These are phyloP conservation scores for Clarias fuscus DNA, from an alignment of 2,797 vertebrate genomes.

Conservation along the genomic window DNA sequence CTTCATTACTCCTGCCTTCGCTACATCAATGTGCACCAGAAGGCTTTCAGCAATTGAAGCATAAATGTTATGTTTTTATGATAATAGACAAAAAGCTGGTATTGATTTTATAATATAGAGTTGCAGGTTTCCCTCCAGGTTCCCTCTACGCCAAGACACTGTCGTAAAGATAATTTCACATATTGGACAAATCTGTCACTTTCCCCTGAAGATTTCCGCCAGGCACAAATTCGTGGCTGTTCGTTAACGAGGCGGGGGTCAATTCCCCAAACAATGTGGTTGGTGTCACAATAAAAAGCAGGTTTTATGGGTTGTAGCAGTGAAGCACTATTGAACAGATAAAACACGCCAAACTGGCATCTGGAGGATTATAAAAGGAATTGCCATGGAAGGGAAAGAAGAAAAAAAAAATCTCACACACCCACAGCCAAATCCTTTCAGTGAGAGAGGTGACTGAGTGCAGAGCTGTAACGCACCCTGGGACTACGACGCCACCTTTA, in stretches of 20 bases:
- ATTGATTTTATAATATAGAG: constrained; percentile 71
- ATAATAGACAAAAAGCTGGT: constrained; percentile 75
- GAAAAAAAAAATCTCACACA: constrained; percentile 71
- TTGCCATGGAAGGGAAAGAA: constrained; percentile 72
- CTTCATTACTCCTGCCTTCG: constrained; percentile 51
- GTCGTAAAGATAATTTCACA: constrained; percentile 67
- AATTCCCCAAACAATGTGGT: constrained; percentile 63
- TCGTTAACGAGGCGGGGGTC: constrained; percentile 71
- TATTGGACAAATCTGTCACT: constrained; percentile 65
- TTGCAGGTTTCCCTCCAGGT: constrained; percentile 36
- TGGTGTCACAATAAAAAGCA: constrained; percentile 62
- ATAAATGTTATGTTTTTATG: constrained; percentile 68
- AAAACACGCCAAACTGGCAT: constrained; percentile 62
- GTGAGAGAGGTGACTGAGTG: constrained; percentile 53
- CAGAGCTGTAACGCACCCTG: constrained; percentile 18
- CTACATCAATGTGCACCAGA: constrained; percentile 70
- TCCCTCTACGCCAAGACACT: constrained; percentile 38
- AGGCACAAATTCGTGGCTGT: constrained; percentile 74
- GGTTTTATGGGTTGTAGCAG: constrained; percentile 61
- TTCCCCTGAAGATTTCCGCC: constrained; percentile 53
- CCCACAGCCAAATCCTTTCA: constrained; percentile 61
- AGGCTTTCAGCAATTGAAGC: constrained; percentile 64
- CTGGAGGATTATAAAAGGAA: constrained; percentile 66
- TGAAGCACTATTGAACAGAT: constrained; percentile 63
- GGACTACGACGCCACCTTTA: constrained; percentile 39